Evolutionary conservation across 2,888 invertebrate species (phyloP).

Genomic region (Mythimna loreyi): DNA sequence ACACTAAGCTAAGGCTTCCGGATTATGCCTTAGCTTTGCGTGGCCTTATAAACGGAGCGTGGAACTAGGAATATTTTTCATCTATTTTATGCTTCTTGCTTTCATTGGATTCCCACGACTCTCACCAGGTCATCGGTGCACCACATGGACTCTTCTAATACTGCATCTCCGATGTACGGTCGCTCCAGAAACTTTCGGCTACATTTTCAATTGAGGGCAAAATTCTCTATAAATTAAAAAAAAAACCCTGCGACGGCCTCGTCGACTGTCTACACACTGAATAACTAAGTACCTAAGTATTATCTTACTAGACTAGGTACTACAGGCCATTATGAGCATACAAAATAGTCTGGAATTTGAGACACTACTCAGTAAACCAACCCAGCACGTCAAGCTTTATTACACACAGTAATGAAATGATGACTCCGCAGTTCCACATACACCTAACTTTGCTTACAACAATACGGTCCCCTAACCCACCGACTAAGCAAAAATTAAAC

Average conservation of each 20-base stretch:
- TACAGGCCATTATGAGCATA: neutral
- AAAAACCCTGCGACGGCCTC: neutral
- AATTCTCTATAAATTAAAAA: too few species aligned
- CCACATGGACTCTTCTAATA: too few species aligned
- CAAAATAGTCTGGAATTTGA: neutral
- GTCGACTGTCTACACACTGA: neutral
- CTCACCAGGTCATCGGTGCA: too few species aligned
- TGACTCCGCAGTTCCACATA: constrained; percentile 34
- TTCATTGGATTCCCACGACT: too few species aligned
- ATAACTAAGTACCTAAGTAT: neutral
- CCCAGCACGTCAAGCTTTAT: constrained; percentile 34
- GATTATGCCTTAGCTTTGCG: too few species aligned
- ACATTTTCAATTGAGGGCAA: too few species aligned
- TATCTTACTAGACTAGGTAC: neutral
- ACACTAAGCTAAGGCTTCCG: too few species aligned
- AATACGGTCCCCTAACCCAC: constrained; percentile 38
- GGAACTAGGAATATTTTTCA: too few species aligned
- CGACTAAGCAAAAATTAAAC: constrained; percentile 59
- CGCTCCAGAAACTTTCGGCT: too few species aligned
- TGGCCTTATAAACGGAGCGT: too few species aligned
- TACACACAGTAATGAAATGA: constrained; percentile 44
- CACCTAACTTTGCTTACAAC: constrained; percentile 25
- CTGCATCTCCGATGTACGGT: too few species aligned
- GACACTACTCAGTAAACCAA: neutral
- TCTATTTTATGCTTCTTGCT: too few species aligned